A percentile compares a stretch with the other conserved stretches of the same genome.
These are phyloP conservation scores for Gila robusta DNA, from an alignment of 2,797 vertebrate genomes.

Conservation along the genomic window DNA sequence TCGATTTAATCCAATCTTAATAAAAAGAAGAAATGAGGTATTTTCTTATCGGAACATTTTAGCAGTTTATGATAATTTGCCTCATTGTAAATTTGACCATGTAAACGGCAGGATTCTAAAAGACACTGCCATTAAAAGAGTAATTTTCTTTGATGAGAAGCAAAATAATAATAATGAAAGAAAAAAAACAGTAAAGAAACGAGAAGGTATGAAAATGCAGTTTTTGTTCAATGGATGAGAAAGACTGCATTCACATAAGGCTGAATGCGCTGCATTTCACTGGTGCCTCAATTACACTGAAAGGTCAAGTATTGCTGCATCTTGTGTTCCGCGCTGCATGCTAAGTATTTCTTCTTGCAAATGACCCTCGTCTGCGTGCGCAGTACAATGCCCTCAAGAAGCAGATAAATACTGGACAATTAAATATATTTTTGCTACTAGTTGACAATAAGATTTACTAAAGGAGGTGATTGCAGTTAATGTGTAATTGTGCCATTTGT, in stretches of 20 bases:
- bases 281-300: constrained; percentile 98
- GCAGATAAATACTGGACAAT: constrained; percentile 97
- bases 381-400: constrained; percentile 95
- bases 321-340: constrained; percentile 98
- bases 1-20: constrained; percentile 30
- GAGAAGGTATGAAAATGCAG: constrained; percentile 88
- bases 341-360: constrained; percentile 98
- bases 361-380: constrained; percentile 95
- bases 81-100: constrained; percentile 51
- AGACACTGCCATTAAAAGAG: constrained; percentile 88
- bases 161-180: constrained; percentile 68
- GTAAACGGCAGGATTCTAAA: constrained; percentile 90
- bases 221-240: constrained; percentile 89
- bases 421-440: constrained; percentile 94
- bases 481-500: constrained; percentile 89
- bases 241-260: constrained; percentile 88
- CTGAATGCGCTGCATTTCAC: constrained; percentile 97
- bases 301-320: constrained; percentile 99
- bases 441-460: constrained; percentile 93
- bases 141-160: constrained; percentile 87
- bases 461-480: constrained; percentile 96
- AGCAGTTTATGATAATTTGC: constrained; percentile 33
- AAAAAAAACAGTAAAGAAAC: constrained; percentile 71
- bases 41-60: constrained; percentile 6
- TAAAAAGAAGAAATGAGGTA: background rate